Percentiles rank a stretch among this genome's conserved stretches.
phyloP scores from a whole-genome alignment of 2,888 invertebrate genomes.

The Notodonta ziczac region DNA sequence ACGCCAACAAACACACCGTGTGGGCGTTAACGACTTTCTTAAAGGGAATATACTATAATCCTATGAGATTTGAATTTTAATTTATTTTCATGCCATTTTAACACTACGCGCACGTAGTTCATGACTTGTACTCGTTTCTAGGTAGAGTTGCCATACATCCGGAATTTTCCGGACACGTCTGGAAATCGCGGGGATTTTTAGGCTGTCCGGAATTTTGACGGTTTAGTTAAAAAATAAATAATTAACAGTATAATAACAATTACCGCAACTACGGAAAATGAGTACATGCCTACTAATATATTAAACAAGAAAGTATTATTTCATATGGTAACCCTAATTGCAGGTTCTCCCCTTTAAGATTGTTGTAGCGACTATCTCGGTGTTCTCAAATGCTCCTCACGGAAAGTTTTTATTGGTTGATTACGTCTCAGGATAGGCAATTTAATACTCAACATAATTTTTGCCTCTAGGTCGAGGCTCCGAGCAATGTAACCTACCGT shows the following conservation, averaged over 20 bases:
- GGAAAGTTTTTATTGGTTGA: conserved; percentile 11
- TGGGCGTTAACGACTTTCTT: conserved; percentile 56
- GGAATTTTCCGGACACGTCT: no score
- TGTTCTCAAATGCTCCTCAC: conserved; percentile 14
- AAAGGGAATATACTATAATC: conserved; percentile 43
- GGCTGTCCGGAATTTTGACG: no score
- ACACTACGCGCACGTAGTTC: conserved; percentile 15
- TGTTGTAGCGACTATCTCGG: conserved; percentile 4
- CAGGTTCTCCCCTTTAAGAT: not conserved
- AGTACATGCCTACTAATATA: no score
- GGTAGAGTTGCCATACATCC: no score
- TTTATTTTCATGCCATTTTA: conserved; percentile 25
- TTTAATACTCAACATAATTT: not conserved
- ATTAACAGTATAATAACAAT: no score
- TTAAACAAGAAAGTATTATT: no score
- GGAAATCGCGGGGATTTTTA: no score
- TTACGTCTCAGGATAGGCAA: conserved; percentile 12
- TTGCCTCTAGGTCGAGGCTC: not conserved
- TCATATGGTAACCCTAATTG: no score
- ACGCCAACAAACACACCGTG: conserved; percentile 39
- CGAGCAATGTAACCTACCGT: no score
- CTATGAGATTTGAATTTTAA: conserved; percentile 42
- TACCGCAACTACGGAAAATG: no score
- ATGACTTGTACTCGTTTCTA: not conserved
- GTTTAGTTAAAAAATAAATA: no score